Conservation (phyloP, 2,888 invertebrate genomes). For the Pristionchus maxplancki region DNA sequence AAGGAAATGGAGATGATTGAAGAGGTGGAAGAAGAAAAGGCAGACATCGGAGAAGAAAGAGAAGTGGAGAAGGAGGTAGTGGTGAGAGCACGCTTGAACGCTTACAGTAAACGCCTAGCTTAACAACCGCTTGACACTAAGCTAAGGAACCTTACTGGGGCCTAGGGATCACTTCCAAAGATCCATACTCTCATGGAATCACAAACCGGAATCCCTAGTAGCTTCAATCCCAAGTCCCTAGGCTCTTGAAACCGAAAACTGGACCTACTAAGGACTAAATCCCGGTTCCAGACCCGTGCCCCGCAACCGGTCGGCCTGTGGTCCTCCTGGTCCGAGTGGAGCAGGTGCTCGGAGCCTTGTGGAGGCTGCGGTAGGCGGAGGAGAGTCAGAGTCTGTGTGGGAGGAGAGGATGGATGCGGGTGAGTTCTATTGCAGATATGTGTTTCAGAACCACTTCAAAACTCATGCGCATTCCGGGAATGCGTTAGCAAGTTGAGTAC, state of each 20-base stretch:
- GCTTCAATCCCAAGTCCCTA: no score
- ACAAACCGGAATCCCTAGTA: no score
- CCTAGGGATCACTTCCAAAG: no score
- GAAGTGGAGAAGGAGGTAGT: neutral
- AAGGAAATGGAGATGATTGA: neutral
- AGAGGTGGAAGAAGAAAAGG: neutral
- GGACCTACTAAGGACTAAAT: no score
- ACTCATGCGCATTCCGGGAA: neutral
- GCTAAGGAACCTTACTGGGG: no score
- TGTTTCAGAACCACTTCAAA: neutral
- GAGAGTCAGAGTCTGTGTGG: conserved; percentile 70
- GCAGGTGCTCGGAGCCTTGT: conserved; percentile 62
- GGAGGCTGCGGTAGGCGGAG: conserved; percentile 68
- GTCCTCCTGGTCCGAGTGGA: conserved; percentile 68
- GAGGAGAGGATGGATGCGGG: conserved; percentile 70
- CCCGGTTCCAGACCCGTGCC: neutral
- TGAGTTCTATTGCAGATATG: conserved; percentile 53
- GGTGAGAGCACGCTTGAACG: neutral
- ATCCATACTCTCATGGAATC: no score
- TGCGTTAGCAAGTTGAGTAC: neutral
- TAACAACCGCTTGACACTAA: no score
- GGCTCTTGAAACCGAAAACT: no score
- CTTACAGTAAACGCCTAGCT: neutral
- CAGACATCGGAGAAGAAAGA: neutral
- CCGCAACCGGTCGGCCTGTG: conserved; percentile 51